These are phyloP conservation scores for Caenorhabditis brenneri DNA, from an alignment of 1,140 invertebrate genomes.

Conservation along the genomic window DNA sequence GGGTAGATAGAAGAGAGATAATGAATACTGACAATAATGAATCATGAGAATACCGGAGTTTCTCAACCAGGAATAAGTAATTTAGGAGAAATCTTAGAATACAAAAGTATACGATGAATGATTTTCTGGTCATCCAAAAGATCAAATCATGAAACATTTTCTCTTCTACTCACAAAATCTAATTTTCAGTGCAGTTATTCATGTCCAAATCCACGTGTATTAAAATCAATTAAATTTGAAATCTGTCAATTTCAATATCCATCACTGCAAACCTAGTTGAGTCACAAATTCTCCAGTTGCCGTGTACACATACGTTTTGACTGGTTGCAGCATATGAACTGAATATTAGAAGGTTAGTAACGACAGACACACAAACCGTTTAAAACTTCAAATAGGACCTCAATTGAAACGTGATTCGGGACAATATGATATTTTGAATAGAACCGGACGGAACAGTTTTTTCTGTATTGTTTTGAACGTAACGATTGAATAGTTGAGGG, in stretches of 20 bases:
- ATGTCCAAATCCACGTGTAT: conserved; percentile 4
- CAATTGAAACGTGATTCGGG: too few relatives aligned
- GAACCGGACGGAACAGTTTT: background rate
- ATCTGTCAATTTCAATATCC: too few relatives aligned
- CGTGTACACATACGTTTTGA: conserved; percentile 52
- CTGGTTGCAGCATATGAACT: conserved; percentile 44
- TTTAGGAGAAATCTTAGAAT: too few relatives aligned
- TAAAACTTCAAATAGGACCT: background rate
- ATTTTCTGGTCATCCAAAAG: too few relatives aligned
- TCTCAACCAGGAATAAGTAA: too few relatives aligned
- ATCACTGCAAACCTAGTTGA: conserved; percentile 35
- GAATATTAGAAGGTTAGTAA: conserved; percentile 31
- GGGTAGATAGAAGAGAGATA: background rate
- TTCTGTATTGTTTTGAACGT: too few relatives aligned
- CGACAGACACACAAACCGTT: background rate
- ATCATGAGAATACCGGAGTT: too few relatives aligned
- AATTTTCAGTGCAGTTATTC: background rate
- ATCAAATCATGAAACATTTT: background rate
- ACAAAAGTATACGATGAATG: too few relatives aligned
- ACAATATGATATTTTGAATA: too few relatives aligned
- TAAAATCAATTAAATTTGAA: too few relatives aligned
- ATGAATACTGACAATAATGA: too few relatives aligned
- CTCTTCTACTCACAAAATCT: background rate
- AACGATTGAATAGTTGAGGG: background rate
- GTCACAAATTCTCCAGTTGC: conserved; percentile 49